Evolutionary conservation across 2,113 vertebrate species (phyloP).

Genomic region (Myanophis thanlyinensis): DNA sequence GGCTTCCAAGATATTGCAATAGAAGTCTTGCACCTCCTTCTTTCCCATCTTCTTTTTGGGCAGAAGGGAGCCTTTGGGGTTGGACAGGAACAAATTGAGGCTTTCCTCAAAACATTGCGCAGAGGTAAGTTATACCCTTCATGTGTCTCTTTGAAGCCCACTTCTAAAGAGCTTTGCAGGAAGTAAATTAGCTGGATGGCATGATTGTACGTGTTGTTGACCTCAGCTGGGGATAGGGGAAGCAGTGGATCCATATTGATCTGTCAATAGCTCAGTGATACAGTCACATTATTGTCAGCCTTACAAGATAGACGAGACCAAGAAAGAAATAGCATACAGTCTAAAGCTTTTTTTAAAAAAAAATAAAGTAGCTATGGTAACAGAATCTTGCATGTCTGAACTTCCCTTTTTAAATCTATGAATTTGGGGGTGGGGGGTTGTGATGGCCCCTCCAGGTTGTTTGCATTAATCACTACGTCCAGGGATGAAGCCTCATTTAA

Average conservation of each 20-base stretch:
- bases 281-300: neutral
- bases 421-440: neutral
- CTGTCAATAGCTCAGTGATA: neutral
- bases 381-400: neutral
- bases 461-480: neutral
- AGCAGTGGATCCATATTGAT: neutral
- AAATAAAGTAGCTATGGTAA: neutral
- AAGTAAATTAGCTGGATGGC: neutral
- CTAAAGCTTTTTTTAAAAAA: neutral
- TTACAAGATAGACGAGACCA: neutral
- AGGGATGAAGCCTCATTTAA: neutral
- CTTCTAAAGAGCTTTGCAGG: neutral
- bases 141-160: neutral
- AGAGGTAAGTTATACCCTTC: conserved; percentile 78
- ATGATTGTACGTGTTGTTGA: neutral
- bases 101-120: conserved; percentile 98
- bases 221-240: neutral
- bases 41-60: conserved; percentile 99
- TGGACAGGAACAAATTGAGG: conserved; percentile 98
- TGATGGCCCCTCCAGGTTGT: neutral
- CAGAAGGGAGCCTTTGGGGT: conserved; percentile 99
- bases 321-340: neutral
- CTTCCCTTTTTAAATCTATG: neutral
- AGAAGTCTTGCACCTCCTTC: conserved; percentile 99
- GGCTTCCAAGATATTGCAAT: conserved; percentile 99